Conservation (phyloP, 2,888 invertebrate genomes). For the Megaustenia siamemsis region DNA sequence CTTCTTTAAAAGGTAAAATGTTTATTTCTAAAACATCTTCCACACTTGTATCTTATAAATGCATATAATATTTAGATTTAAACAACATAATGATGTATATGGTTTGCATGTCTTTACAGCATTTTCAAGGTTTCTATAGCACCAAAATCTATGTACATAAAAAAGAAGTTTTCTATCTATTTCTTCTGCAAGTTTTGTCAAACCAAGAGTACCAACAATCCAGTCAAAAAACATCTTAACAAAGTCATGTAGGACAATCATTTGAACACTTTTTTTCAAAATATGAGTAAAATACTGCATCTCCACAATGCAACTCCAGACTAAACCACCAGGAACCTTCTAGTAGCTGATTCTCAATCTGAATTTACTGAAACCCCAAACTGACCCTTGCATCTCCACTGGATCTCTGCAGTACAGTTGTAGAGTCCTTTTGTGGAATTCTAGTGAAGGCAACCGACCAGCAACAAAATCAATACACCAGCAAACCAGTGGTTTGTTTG, state of each 20-base stretch:
- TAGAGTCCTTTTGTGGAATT: conserved; percentile 30
- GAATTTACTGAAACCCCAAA: not conserved
- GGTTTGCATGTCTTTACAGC: not conserved
- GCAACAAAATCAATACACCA: conserved; percentile 5
- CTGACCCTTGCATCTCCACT: conserved; percentile 23
- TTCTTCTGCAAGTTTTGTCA: too few relatives aligned
- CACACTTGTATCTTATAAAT: not conserved
- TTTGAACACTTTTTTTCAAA: not conserved
- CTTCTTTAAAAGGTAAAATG: too few relatives aligned
- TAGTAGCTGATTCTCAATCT: not conserved
- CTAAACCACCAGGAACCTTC: not conserved
- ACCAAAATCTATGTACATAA: conserved; percentile 21
- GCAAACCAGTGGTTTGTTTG: not conserved
- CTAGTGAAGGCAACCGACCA: conserved; percentile 11
- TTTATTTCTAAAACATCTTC: not conserved
- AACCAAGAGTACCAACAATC: too few relatives aligned
- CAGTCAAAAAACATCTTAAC: too few relatives aligned
- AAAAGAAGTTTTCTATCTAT: too few relatives aligned
- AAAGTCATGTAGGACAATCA: not conserved
- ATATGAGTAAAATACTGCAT: too few relatives aligned
- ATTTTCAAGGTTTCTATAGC: not conserved
- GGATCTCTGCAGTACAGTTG: conserved; percentile 10
- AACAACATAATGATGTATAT: not conserved
- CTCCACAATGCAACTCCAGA: too few relatives aligned
- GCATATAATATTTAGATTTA: not conserved